Base-by-base conservation (phyloP, 2,888 invertebrate genomes). In the Diadromus collaris region DNA sequence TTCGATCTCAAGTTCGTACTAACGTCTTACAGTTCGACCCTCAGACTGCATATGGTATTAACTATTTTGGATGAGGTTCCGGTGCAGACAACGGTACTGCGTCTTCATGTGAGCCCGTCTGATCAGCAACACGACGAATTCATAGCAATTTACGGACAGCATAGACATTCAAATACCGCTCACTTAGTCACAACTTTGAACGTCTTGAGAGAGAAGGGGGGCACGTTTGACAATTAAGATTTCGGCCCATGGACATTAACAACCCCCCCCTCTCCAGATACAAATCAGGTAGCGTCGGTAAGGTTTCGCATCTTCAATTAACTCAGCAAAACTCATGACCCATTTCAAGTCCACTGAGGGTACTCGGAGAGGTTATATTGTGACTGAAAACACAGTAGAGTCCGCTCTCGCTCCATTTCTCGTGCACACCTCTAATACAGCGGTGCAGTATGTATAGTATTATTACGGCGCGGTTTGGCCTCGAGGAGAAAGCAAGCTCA, bases 241-340 rank as follows among this genome's bases (percentile, higher is more conserved):
- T 19, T 19, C 46, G 19, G 19, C 19, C 19, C 16, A 19, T n/a
- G 6, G 46, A n/a, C 19, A 48, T 48, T 48, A 16, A 16, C 16
- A n/a, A 34, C 34, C 6, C 34, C 10, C 16, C 21, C 19, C 48
- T 1, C 56, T 1, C 6, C 54, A 54, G 54, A 56, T 16, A 29
- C n/a, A 13, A 56, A 29, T 29, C 29, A 29, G 16, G 4, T 29
- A 7, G 19, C 19, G 19, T 7, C 56, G 6, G 0, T 29, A 6
- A 6, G 21, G 16, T 6, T 7, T 56, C 7, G 29, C 16, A 56
- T 56, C 27, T 29, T 56, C 56, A 27, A 56, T 56, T 56, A 56
- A 56, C 29, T 56, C 60, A 61, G 68, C 29, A 77, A 70, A 77
- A 70, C 68, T 64, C 70, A 61, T 34, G 63, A 73, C 60, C 69